These are phyloP conservation scores for Quadroppia sp. DNA, from an alignment of 2,888 invertebrate species.

Conservation along the genomic window DNA sequence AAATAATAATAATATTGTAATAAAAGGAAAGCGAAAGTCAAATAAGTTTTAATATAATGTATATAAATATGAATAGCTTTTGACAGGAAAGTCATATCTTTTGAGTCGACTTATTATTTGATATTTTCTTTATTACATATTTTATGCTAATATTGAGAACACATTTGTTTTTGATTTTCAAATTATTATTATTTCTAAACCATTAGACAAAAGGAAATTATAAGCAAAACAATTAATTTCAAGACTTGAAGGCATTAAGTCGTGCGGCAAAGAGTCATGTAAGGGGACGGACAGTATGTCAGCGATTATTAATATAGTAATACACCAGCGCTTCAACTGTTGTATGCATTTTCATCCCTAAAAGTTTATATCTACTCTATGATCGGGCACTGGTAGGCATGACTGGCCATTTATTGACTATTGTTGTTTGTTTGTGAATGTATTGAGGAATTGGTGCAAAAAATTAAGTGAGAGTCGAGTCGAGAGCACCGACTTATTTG, in stretches of 20 bases:
- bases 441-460: constrained; percentile 28
- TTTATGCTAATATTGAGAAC: neutral
- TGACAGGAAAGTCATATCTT: neutral
- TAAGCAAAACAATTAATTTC: constrained; percentile 35
- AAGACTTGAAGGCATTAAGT: constrained; percentile 15
- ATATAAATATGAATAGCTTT: neutral
- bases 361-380: too few relatives aligned
- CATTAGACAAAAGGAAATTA: constrained; percentile 29
- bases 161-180: constrained; percentile 17
- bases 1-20: constrained; percentile 11
- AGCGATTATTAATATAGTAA: neutral
- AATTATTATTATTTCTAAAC: constrained; percentile 31
- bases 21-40: neutral
- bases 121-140: constrained; percentile 22
- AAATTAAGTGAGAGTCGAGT: constrained; percentile 22
- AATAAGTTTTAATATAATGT: neutral
- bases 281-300: neutral
- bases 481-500: constrained; percentile 26
- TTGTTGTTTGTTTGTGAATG: neutral
- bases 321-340: neutral
- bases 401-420: too few relatives aligned
- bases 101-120: constrained; percentile 7
- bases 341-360: too few relatives aligned
- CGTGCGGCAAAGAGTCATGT: constrained; percentile 19
- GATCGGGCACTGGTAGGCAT: too few relatives aligned